Conservation (phyloP, 2,888 invertebrate genomes). For the Itoplectis maculator region DNA sequence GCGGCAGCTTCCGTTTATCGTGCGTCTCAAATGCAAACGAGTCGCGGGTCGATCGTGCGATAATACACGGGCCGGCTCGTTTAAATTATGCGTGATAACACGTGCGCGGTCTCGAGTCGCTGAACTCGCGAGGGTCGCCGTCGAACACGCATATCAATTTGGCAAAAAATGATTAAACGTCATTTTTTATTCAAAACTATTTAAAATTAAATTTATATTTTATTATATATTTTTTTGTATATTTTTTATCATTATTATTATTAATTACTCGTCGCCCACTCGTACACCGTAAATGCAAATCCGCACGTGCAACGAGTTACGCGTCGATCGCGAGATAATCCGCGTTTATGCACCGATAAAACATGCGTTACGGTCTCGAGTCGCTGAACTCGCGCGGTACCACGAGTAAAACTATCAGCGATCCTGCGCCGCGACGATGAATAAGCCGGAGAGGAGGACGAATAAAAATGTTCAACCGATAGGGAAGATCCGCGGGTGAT, state of each 20-base stretch:
- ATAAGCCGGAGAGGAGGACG: constrained; percentile 29
- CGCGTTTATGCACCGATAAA: not conserved
- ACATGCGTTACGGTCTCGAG: constrained; percentile 25
- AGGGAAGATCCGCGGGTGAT: constrained; percentile 31
- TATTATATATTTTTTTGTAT: too few relatives aligned
- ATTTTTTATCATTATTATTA: too few relatives aligned
- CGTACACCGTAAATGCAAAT: too few relatives aligned
- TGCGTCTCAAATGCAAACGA: not conserved
- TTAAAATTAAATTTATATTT: too few relatives aligned
- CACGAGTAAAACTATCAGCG: too few relatives aligned
- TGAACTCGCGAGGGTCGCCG: too few relatives aligned
- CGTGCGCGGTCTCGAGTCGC: too few relatives aligned
- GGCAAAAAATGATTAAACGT: too few relatives aligned
- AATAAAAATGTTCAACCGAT: constrained; percentile 26
- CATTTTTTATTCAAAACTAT: too few relatives aligned
- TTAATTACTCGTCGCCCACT: too few relatives aligned
- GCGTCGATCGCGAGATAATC: constrained; percentile 45
- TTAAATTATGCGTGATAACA: constrained; percentile 22
- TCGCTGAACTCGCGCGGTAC: constrained; percentile 43
- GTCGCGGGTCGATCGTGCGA: too few relatives aligned
- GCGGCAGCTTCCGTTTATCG: constrained; percentile 22
- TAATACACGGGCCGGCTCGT: not conserved
- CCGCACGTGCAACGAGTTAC: constrained; percentile 41
- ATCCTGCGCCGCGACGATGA: not conserved
- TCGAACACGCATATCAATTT: too few relatives aligned